Evolutionary conservation across 1,140 invertebrate species (phyloP).

Genomic region (Panulirus ornatus): DNA sequence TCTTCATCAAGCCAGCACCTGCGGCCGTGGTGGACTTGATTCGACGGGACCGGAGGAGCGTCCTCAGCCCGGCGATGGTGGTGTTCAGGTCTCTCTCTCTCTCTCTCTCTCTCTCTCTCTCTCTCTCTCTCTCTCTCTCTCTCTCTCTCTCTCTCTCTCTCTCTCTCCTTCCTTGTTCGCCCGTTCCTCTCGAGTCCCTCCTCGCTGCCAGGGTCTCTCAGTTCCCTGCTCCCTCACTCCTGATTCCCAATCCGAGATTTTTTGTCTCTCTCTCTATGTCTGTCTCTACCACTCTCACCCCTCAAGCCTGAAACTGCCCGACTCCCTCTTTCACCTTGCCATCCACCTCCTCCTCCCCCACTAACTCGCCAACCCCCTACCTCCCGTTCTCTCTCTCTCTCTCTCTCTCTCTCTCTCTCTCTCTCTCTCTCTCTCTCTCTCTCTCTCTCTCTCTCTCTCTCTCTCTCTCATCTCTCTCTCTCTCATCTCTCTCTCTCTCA

Average conservation of each 20-base stretch:
- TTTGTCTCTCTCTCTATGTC: background rate
- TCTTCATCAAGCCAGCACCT: too few relatives aligned
- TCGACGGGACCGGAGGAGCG: too few relatives aligned
- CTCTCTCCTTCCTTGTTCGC: background rate
- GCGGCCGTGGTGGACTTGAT: too few relatives aligned
- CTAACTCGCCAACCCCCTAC: too few relatives aligned
- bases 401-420: background rate
- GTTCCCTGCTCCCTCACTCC: background rate
- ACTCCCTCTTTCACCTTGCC: background rate
- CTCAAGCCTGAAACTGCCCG: background rate
- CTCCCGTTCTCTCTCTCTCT: background rate
- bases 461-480: too few relatives aligned
- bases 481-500: too few relatives aligned
- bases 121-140: background rate
- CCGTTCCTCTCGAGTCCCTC: background rate
- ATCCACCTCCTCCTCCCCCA: too few relatives aligned
- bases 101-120: background rate
- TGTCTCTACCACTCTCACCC: background rate
- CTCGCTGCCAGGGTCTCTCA: background rate
- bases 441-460: background rate
- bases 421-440: background rate
- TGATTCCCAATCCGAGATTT: background rate
- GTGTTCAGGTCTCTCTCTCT: background rate
- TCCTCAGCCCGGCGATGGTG: background rate
- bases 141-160: background rate